Evolutionary conservation across 2,888 invertebrate species (phyloP).

Genomic region (Synergus japonicus): DNA sequence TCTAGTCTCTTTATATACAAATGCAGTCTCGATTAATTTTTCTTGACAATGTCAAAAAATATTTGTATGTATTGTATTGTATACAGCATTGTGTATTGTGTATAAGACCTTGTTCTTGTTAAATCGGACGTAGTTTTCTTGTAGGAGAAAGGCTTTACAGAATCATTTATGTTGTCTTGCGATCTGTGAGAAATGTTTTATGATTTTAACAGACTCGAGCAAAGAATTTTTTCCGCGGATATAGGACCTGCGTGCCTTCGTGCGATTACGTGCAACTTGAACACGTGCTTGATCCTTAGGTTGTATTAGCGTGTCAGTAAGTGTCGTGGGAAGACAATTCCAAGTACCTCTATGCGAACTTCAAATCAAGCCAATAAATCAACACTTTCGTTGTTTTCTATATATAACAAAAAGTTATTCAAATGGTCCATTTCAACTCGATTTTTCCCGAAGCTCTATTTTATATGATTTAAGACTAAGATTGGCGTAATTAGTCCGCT

Average conservation of each 20-base stretch:
- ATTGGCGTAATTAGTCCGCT: not conserved
- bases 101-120: slow-evolving; percentile 17
- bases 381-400: not conserved
- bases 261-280: slow-evolving; percentile 12
- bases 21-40: not conserved
- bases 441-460: not conserved
- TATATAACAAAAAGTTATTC: not conserved
- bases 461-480: not conserved
- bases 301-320: slow-evolving; percentile 2
- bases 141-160: slow-evolving; percentile 30
- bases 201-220: slow-evolving; percentile 28
- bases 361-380: slow-evolving; percentile 13
- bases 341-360: not conserved
- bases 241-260: slow-evolving; percentile 22
- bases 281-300: not conserved
- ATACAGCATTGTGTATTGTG: not conserved
- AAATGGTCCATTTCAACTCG: not conserved
- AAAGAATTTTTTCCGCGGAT: not conserved
- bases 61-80: too few species aligned
- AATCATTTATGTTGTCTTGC: slow-evolving; percentile 12
- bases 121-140: slow-evolving; percentile 10
- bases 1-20: too few species aligned
- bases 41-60: not conserved
- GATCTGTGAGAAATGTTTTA: slow-evolving; percentile 38
- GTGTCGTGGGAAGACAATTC: slow-evolving; percentile 40